Base-by-base conservation (phyloP, 2,797 vertebrate genomes). In the Phrynocephalus guinanensis region DNA sequence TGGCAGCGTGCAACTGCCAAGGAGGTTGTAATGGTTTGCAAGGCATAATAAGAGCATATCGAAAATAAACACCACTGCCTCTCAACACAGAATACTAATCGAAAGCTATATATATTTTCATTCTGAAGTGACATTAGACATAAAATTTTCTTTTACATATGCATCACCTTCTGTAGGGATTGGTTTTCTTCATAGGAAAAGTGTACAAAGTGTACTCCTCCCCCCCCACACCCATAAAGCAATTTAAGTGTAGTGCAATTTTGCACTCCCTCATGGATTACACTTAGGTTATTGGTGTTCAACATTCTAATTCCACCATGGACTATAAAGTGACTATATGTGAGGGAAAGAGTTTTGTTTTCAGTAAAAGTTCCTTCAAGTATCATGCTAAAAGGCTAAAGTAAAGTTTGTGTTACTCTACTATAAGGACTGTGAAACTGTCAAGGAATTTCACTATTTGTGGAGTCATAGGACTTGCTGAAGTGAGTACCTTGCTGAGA, bases 401-500 rank as follows among this genome's bases (percentile, higher is more conserved):
- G 68, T 70, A 70, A 75, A 44, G 9, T 38, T 44, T 38, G 18
- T 38, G 33, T 75, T 75, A 7, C 20, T 70, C 26, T 72, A 20
- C 20, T 81, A 10, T 56, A 33, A 24, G 28, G 8, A 15, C 16
- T 73, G 5, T 52, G 11, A 71, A 93, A 90, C 67, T 68, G 67
- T 68, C 9, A 56, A 75, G 9, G 13, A 77, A 77, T 50, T 50
- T 22, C 10, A 13, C 5, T 87, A 76, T 82, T 91, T 93, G 92
- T 52, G 52, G 52, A 52, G 81, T 1, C 13, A 71, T 87, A 63
- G 24, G 78, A 48, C 30, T 26, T 15, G 33, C 6, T 66, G 18
- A 88, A 44, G 38, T 92, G 87, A 68, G 88, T 30, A 48, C 56
- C 60, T 89, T 2, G 26, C 81, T 90, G 86, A 89, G 91, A 77